These are phyloP conservation scores for Autographa pulchrina DNA, from an alignment of 2,888 invertebrate genomes.

Conservation along the genomic window DNA sequence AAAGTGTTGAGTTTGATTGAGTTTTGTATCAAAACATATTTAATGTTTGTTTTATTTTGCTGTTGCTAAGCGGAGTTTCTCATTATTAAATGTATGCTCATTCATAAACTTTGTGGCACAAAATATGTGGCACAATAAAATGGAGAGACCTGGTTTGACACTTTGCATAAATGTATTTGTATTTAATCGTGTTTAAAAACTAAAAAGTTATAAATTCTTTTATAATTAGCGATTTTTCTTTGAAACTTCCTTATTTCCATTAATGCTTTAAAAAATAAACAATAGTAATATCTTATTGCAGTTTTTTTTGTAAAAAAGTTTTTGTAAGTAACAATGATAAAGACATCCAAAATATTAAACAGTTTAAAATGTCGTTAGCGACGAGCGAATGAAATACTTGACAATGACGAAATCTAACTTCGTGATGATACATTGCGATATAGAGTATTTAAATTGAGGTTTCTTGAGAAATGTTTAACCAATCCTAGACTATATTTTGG, in stretches of 20 bases:
- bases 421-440: neutral
- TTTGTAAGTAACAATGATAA: neutral
- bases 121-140: too few relatives aligned
- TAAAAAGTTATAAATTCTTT: too few relatives aligned
- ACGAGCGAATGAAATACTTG: neutral
- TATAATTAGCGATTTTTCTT: too few relatives aligned
- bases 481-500: neutral
- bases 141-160: too few relatives aligned
- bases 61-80: neutral
- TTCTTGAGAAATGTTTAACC: neutral
- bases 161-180: too few relatives aligned
- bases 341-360: neutral
- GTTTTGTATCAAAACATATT: neutral
- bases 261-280: too few relatives aligned
- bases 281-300: too few relatives aligned
- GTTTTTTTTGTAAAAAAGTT: neutral
- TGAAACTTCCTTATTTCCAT: too few relatives aligned
- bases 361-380: constrained; percentile 4
- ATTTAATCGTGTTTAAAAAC: too few relatives aligned
- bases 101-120: too few relatives aligned
- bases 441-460: neutral
- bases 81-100: neutral
- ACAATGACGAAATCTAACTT: neutral
- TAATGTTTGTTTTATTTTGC: neutral
- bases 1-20: neutral